These are phyloP conservation scores for Agrilus planipennis DNA, from an alignment of 1,140 invertebrate species.

Conservation along the genomic window DNA sequence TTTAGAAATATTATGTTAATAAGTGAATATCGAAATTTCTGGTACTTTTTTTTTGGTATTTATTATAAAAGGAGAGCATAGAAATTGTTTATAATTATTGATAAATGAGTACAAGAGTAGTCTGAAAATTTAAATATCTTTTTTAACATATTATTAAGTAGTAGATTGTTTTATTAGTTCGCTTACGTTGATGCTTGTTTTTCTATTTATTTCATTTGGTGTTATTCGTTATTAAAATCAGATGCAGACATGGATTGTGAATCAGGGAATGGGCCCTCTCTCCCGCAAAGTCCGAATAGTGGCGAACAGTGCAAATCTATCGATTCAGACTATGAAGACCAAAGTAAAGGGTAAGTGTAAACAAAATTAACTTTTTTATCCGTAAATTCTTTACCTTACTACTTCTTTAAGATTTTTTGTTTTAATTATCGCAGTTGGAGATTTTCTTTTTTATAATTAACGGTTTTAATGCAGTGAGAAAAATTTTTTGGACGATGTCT, in stretches of 20 bases:
- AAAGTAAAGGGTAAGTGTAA: constrained; percentile 31
- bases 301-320: constrained; percentile 66
- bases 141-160: background rate
- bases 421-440: constrained; percentile 1
- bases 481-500: constrained; percentile 46
- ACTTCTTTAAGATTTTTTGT: background rate
- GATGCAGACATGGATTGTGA: constrained; percentile 82
- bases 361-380: constrained; percentile 6
- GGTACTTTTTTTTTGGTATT: too few species aligned
- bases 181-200: constrained; percentile 1
- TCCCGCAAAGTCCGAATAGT: constrained; percentile 87
- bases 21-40: too few species aligned
- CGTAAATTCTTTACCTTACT: background rate
- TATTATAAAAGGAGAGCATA: background rate
- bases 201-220: constrained; percentile 23
- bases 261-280: constrained; percentile 85
- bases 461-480: constrained; percentile 12
- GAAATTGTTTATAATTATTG: background rate
- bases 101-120: background rate
- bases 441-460: background rate
- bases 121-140: background rate
- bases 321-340: constrained; percentile 72
- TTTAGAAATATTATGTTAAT: too few species aligned
- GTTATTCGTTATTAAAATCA: constrained; percentile 27
- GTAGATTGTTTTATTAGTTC: background rate